Evolutionary conservation across 2,113 vertebrate genomes (phyloP).

Genomic region (Misgurnus anguillicaudatus): DNA sequence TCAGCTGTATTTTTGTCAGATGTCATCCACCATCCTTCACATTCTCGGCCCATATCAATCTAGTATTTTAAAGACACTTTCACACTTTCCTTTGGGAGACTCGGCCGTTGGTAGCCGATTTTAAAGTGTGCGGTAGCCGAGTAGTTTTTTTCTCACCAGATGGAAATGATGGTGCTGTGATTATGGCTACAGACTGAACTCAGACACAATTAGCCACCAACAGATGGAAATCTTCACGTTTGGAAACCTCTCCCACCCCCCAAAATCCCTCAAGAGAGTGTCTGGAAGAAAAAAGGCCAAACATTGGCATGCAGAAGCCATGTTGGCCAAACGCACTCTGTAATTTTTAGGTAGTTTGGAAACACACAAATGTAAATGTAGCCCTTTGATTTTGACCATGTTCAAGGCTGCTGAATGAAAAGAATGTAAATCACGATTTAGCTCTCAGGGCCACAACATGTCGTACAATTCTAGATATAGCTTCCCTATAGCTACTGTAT

Average conservation of each 20-base stretch:
- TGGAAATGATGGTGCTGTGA: constrained; percentile 69
- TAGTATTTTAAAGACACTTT: constrained; percentile 58
- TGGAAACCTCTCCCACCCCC: constrained; percentile 33
- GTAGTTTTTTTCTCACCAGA: constrained; percentile 59
- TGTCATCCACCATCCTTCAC: constrained; percentile 65
- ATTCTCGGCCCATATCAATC: constrained; percentile 60
- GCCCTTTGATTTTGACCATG: constrained; percentile 18
- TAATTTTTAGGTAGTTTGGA: constrained; percentile 27
- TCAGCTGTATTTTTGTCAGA: constrained; percentile 59
- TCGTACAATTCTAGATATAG: not conserved
- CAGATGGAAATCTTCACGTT: constrained; percentile 61
- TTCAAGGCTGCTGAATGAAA: constrained; percentile 21
- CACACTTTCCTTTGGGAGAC: constrained; percentile 65
- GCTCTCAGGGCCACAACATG: constrained; percentile 14
- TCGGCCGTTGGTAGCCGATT: constrained; percentile 64
- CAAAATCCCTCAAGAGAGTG: constrained; percentile 11
- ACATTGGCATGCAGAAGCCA: constrained; percentile 10
- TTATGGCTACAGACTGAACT: constrained; percentile 60
- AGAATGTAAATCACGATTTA: constrained; percentile 36
- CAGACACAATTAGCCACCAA: constrained; percentile 65
- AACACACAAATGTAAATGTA: constrained; percentile 29
- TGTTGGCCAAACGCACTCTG: constrained; percentile 17
- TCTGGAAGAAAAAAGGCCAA: constrained; percentile 31
- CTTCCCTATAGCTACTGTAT: not conserved
- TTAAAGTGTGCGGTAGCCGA: constrained; percentile 59